A percentile compares a stretch with the other conserved stretches of the same genome.
phyloP scores from a whole-genome alignment of 2,113 vertebrate genomes.

The Enhydra lutris region DNA sequence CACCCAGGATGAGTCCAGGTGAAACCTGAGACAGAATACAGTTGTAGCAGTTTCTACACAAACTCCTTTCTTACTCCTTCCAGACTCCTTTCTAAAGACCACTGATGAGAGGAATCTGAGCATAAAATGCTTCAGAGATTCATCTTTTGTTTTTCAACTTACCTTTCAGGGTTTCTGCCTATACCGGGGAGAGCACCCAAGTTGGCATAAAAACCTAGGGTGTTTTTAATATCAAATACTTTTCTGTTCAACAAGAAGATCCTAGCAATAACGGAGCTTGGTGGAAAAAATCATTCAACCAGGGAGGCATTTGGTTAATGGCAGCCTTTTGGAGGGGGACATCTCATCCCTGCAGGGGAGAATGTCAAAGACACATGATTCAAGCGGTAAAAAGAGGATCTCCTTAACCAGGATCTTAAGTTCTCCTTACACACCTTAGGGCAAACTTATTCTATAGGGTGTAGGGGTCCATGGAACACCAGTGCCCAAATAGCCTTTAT shows the following conservation, averaged over 20 bases:
- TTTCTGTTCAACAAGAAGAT: background rate
- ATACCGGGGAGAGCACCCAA: fast-evolving
- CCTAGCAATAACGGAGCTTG: background rate
- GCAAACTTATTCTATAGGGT: background rate
- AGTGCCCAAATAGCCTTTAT: too few relatives aligned
- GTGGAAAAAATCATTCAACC: background rate
- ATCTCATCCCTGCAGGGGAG: background rate
- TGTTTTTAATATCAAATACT: background rate
- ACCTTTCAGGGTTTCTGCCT: background rate
- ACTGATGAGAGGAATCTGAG: background rate
- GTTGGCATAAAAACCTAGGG: background rate
- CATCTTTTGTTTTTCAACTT: background rate
- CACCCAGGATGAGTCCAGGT: background rate
- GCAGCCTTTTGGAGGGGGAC: background rate
- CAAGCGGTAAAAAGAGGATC: background rate
- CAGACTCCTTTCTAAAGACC: background rate
- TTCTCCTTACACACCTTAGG: background rate
- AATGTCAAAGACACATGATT: background rate
- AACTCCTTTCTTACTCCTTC: background rate
- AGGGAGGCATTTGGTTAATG: background rate
- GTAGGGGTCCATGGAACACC: background rate
- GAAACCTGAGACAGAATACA: background rate
- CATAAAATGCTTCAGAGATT: background rate
- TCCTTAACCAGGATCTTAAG: background rate
- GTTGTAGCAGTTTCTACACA: background rate